A percentile compares a stretch with the other conserved stretches of the same genome.
Conservation (phyloP, 1,140 invertebrate species). For the Parasteatoda tepidariorum region DNA sequence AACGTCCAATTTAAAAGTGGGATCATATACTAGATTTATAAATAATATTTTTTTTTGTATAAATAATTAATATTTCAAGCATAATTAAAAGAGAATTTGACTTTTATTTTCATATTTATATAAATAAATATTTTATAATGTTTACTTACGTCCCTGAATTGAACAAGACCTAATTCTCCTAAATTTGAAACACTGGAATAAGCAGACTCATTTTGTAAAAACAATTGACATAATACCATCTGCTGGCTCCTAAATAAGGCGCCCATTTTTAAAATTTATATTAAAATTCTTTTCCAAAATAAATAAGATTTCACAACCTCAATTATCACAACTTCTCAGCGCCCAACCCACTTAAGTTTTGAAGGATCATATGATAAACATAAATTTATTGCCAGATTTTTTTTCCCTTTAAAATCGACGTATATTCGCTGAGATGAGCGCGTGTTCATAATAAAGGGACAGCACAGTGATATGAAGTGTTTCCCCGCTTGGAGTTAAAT, state of each 20-base stretch:
- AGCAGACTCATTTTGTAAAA: conserved; percentile 78
- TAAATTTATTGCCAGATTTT: conserved; percentile 47
- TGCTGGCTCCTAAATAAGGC: conserved; percentile 70
- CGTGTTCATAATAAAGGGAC: too few species aligned
- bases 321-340: not conserved
- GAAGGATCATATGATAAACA: conserved; percentile 49
- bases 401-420: too few species aligned
- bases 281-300: not conserved
- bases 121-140: not conserved
- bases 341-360: not conserved
- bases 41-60: too few species aligned
- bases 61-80: conserved; percentile 3
- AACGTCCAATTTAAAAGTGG: too few species aligned
- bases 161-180: conserved; percentile 88
- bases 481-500: too few species aligned
- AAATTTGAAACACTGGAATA: conserved; percentile 89
- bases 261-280: conserved; percentile 22
- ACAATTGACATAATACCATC: conserved; percentile 69
- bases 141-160: conserved; percentile 89
- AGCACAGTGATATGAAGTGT: too few species aligned
- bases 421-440: too few species aligned
- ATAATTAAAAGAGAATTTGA: not conserved
- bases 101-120: not conserved
- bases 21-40: too few species aligned
- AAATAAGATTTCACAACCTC: not conserved